Base-by-base conservation (phyloP, 2,888 invertebrate species). In the Drosophila bunnanda region DNA sequence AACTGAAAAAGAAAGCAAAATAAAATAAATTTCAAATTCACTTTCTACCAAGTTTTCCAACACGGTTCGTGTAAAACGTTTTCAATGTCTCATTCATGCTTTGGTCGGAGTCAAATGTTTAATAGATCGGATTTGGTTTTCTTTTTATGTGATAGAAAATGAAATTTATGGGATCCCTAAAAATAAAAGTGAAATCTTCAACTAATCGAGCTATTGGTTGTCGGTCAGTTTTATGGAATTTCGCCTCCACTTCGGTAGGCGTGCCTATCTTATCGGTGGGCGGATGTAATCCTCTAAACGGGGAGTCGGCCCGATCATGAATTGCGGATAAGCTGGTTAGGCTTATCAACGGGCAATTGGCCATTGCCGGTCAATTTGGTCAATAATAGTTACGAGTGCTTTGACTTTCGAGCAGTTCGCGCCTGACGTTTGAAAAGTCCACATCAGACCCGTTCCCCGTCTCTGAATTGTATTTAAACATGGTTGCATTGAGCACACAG, bases 241-340 rank as follows among this genome's bases (percentile, higher is more conserved):
- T 32, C 22, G 57, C 22, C 22, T 34, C 7, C 22, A 30, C 20
- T n/a, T 43, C n/a, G 2, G 32, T 25, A n/a, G 17, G n/a, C 17
- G 17, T 6, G 17, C 38, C 6, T 61, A 61, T 61, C 61, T 61
- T 61, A 61, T 61, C 61, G 60, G 34, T 22, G 12, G 25, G 43
- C 61, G 34, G 43, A 61, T 43, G 61, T 61, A 34, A 41, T 7
- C 61, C 32, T 38, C 58, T 9, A 34, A 20, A 34, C 10, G 30
- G 25, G 25, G 2, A 4, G 25, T 25, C 25, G 25, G 25, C 25
- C 25, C 25, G 4, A 39, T 22, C 59, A 41, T 44, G 50, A 54
- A 64, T 4, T 17, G 17, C 74, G 72, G 77, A 77, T 85, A 80
- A 82, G 65, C 62, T 57, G 17, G 15, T 36, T 20, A 34, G 28